Evolutionary conservation across 2,113 vertebrate genomes (phyloP).

Genomic region (Megaceryle torquata): DNA sequence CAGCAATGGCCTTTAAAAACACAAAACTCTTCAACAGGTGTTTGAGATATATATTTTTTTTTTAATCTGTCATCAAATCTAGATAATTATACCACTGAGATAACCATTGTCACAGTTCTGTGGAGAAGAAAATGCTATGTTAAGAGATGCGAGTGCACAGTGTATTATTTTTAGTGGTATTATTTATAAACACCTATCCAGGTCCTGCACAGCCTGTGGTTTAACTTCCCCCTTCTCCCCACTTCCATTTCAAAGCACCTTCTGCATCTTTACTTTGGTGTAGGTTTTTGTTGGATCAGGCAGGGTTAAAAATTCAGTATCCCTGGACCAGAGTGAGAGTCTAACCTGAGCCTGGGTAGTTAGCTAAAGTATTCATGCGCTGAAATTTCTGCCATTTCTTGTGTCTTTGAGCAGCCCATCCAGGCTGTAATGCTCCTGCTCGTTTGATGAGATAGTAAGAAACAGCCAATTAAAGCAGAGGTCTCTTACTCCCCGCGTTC

Average conservation of each 20-base stretch:
- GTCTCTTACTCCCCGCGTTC: background rate
- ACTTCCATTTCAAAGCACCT: background rate
- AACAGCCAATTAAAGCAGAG: background rate
- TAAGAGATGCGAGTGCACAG: background rate
- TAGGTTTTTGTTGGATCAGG: background rate
- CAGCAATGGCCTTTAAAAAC: slow-evolving; percentile 63
- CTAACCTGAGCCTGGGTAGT: background rate
- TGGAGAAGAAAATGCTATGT: slow-evolving; percentile 21
- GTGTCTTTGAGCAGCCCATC: slow-evolving; percentile 1
- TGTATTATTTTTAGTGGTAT: slow-evolving; percentile 20
- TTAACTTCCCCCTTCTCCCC: background rate
- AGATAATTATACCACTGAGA: slow-evolving; percentile 18
- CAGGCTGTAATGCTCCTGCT: background rate
- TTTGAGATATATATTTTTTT: slow-evolving; percentile 8
- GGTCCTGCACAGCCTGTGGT: background rate
- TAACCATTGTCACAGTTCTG: slow-evolving; percentile 25
- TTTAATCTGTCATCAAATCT: slow-evolving; percentile 56
- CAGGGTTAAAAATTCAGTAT: background rate
- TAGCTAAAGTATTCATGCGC: background rate
- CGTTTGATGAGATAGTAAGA: background rate
- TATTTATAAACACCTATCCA: slow-evolving; percentile 33
- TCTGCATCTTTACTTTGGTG: background rate
- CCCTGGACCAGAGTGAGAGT: background rate
- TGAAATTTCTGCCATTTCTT: slow-evolving; percentile 5
- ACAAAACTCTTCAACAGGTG: slow-evolving; percentile 66